Base-by-base conservation (phyloP, 2,888 invertebrate genomes). In the Diloba caeruleocephala region DNA sequence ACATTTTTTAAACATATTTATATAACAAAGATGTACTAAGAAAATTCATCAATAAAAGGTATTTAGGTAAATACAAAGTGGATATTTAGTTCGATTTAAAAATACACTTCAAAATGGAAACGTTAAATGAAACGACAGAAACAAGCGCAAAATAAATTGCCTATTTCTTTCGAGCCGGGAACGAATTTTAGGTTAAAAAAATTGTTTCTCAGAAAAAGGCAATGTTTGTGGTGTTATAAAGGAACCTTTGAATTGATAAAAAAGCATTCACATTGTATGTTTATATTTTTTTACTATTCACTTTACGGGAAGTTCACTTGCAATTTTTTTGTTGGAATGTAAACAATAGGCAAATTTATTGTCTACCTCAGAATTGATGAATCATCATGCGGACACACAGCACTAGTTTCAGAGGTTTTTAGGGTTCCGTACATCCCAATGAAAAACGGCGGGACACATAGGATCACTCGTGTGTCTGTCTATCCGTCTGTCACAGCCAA, bases 71-170 rank as follows among this genome's bases (percentile, higher is more conserved):
- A 58, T 12, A 45, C 25, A 15, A 51, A 23, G 32, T 12, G 17
- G 26, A 44, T 48, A 66, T 67, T 50, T 60, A 43, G 53, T 61
- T 56, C 41, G 38, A 56, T 57, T 49, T 46, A 36, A 48, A 62
- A 59, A 53, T 14, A 69, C 41, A 31, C 41, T 37, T 46, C 34
- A 56, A 36, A 58, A 65, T 45, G 52, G 51, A 56, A 43, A 50
- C 36, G 36, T 10, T 49, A 54, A 58, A 59, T 59, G 43, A 44
- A 52, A 64, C 55, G 61, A 63, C 67, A 62, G 43, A 51, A 66
- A 65, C 64, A 67, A 71, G 49, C 44, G 48, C 15, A 31, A 62
- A 62, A 63, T 56, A 79, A 78, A 78, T 78, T 76, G 74, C 59
- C 64, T 68, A 60, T 79, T 79, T 74, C 68, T 70, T 65, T 53